Conservation (phyloP, 2,888 invertebrate species). For the Cremastobaeus sp. region DNA sequence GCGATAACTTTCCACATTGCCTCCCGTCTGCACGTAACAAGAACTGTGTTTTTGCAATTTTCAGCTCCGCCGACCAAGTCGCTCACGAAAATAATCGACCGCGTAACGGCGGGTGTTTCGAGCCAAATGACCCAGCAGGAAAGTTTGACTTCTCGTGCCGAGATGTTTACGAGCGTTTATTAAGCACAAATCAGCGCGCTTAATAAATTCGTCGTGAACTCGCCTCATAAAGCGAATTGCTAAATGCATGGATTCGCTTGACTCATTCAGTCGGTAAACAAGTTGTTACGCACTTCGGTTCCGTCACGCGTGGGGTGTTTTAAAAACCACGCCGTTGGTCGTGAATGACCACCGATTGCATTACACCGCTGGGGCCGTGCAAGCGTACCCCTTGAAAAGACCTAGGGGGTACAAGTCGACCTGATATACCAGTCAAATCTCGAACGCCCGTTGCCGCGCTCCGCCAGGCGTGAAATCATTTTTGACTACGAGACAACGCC, state of each 20-base stretch:
- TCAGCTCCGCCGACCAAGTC: too few relatives aligned
- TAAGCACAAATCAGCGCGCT: constrained; percentile 10
- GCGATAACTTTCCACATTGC: too few relatives aligned
- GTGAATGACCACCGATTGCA: constrained; percentile 53
- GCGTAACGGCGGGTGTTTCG: too few relatives aligned
- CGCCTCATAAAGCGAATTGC: constrained; percentile 17
- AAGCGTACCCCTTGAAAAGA: constrained; percentile 36
- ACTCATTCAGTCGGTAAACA: constrained; percentile 40
- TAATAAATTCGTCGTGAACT: constrained; percentile 33
- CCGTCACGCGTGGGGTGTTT: constrained; percentile 49
- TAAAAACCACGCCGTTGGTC: constrained; percentile 47
- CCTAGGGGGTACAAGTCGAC: constrained; percentile 27
- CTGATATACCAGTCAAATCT: constrained; percentile 49
- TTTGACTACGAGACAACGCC: constrained; percentile 59
- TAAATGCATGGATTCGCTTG: constrained; percentile 22
- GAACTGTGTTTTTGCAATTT: too few relatives aligned
- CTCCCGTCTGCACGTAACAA: too few relatives aligned
- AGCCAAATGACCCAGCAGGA: too few relatives aligned
- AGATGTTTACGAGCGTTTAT: constrained; percentile 8
- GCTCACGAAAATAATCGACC: too few relatives aligned
- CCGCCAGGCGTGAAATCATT: constrained; percentile 73
- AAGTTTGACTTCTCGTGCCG: too few relatives aligned
- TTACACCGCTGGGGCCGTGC: constrained; percentile 26
- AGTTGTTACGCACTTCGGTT: constrained; percentile 44
- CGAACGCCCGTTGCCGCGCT: constrained; percentile 60